These are phyloP conservation scores for Heliconius melpomene DNA, from an alignment of 1,140 invertebrate species.

Conservation along the genomic window DNA sequence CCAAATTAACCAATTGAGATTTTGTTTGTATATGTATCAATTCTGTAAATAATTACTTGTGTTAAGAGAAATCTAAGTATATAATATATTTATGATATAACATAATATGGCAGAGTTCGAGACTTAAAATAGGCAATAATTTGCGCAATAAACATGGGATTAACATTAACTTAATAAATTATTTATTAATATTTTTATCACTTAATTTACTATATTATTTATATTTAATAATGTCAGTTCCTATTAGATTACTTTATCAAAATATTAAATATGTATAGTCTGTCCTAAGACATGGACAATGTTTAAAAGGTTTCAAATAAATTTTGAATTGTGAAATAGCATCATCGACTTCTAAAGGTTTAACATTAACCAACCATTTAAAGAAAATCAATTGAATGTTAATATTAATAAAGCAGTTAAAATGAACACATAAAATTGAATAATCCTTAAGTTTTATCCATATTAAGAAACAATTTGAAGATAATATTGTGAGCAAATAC, in stretches of 20 bases:
- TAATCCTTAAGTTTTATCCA: too few species aligned
- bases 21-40: too few species aligned
- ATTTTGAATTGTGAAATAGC: background rate
- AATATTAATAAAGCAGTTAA: too few species aligned
- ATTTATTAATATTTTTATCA: background rate
- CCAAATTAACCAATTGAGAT: too few species aligned
- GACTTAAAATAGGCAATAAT: background rate
- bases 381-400: too few species aligned
- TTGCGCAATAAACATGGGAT: conserved; percentile 1
- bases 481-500: too few species aligned
- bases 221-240: conserved; percentile 21
- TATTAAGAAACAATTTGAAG: too few species aligned
- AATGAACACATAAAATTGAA: too few species aligned
- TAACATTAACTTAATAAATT: background rate
- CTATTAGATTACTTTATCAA: background rate
- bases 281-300: background rate
- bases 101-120: conserved; percentile 4
- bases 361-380: too few species aligned
- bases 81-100: background rate
- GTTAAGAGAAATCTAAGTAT: too few species aligned
- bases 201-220: background rate
- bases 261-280: background rate
- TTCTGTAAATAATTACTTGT: too few species aligned
- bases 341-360: too few species aligned
- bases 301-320: background rate